Evolutionary conservation across 2,797 vertebrate genomes (phyloP).

Genomic region (Tarsius wallacei): DNA sequence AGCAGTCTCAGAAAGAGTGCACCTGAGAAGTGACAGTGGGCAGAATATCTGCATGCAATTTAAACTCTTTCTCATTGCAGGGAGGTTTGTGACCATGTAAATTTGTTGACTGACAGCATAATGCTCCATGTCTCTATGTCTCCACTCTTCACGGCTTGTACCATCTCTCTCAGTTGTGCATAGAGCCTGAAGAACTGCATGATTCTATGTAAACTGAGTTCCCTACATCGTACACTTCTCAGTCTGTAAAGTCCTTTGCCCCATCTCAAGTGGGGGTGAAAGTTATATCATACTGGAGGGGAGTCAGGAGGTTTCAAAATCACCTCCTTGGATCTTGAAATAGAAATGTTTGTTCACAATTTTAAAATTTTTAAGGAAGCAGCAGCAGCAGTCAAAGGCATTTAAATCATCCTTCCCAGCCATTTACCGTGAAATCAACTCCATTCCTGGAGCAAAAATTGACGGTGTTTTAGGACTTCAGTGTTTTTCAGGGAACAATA

Average conservation of each 20-base stretch:
- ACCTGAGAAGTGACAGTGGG: background rate
- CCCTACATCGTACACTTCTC: background rate
- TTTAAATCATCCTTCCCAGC: slow-evolving; percentile 64
- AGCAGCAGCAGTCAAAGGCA: background rate
- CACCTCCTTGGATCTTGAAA: background rate
- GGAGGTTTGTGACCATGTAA: background rate
- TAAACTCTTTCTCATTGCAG: background rate
- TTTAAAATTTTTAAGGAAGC: slow-evolving; percentile 55
- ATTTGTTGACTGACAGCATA: background rate
- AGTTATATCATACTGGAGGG: background rate
- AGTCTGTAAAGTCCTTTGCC: background rate
- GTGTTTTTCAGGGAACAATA: slow-evolving; percentile 72
- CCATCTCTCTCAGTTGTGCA: background rate
- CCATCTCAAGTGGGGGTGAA: background rate
- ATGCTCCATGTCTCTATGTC: background rate
- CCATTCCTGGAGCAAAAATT: slow-evolving; percentile 48
- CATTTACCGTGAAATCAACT: slow-evolving; percentile 70
- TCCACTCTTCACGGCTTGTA: background rate
- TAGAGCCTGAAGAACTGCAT: background rate
- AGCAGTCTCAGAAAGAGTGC: background rate
- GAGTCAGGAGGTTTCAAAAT: background rate
- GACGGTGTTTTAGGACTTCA: slow-evolving; percentile 64
- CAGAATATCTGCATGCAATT: background rate
- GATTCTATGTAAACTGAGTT: background rate
- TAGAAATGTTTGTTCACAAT: slow-evolving; percentile 24